These are phyloP conservation scores for Limenitis camilla DNA, from an alignment of 2,888 invertebrate genomes.

Conservation along the genomic window DNA sequence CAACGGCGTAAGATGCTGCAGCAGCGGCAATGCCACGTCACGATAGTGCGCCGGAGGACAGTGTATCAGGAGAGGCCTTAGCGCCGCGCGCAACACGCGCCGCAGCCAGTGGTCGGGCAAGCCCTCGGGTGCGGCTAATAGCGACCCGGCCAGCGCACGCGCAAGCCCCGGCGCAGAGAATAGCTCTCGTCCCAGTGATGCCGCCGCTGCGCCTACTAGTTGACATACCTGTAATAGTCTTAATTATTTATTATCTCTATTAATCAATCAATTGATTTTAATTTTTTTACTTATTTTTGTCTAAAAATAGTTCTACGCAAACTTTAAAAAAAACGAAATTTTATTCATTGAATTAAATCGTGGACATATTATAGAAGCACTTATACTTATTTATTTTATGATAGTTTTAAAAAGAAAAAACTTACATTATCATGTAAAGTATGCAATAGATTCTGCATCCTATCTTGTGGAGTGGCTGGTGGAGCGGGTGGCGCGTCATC, in stretches of 20 bases:
- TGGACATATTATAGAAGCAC: too few species aligned
- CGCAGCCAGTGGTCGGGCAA: conserved; percentile 91
- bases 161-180: conserved; percentile 86
- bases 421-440: conserved; percentile 81
- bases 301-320: too few species aligned
- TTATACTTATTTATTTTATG: too few species aligned
- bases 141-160: conserved; percentile 81
- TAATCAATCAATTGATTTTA: too few species aligned
- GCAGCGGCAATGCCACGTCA: conserved; percentile 83
- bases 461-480: conserved; percentile 77
- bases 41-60: conserved; percentile 89
- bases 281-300: too few species aligned
- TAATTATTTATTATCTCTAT: too few species aligned
- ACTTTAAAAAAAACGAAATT: too few species aligned
- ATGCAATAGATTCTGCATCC: conserved; percentile 89
- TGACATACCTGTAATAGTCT: conserved; percentile 69
- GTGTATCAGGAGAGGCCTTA: conserved; percentile 88
- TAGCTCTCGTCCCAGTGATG: conserved; percentile 88
- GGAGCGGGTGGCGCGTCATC: conserved; percentile 62
- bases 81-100: conserved; percentile 86
- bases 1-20: conserved; percentile 84
- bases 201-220: conserved; percentile 77
- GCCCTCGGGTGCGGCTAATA: conserved; percentile 79
- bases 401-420: not conserved
- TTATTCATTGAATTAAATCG: too few species aligned